Evolutionary conservation across 2,888 invertebrate species (phyloP).

Genomic region (Sceliomorpha sp.): DNA sequence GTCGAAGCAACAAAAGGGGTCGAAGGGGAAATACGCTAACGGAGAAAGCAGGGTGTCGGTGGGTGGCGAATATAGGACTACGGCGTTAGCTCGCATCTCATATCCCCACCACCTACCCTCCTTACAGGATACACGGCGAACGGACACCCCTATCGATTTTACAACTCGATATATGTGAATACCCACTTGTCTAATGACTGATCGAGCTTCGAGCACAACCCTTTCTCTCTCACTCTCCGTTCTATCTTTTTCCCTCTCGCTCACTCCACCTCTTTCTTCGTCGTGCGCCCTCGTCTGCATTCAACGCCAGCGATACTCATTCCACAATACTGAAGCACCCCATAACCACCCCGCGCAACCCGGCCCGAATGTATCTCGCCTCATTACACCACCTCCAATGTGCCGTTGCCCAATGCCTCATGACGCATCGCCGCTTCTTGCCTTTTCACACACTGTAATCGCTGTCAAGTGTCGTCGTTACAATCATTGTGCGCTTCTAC

Average conservation of each 20-base stretch:
- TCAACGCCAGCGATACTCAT: constrained; percentile 13
- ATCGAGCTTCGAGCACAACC: constrained; percentile 78
- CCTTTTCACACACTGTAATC: constrained; percentile 28
- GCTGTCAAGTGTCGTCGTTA: constrained; percentile 11
- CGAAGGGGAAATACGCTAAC: constrained; percentile 74
- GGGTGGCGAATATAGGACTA: constrained; percentile 61
- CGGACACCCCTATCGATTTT: constrained; percentile 81
- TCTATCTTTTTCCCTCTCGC: constrained; percentile 47
- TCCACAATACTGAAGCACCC: constrained; percentile 2
- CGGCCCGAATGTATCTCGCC: constrained; percentile 69
- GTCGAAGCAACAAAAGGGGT: constrained; percentile 79
- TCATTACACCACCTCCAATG: constrained; percentile 71
- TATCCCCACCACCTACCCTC: constrained; percentile 69
- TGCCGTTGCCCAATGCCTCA: constrained; percentile 67
- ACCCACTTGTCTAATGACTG: constrained; percentile 81
- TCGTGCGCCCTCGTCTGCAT: constrained; percentile 2
- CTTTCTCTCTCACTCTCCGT: constrained; percentile 66
- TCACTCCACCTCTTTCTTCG: constrained; percentile 21
- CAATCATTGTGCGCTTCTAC: constrained; percentile 39
- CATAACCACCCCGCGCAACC: constrained; percentile 27
- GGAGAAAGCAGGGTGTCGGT: constrained; percentile 57
- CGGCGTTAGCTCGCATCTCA: constrained; percentile 71
- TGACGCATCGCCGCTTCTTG: constrained; percentile 62
- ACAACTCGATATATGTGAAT: constrained; percentile 80
- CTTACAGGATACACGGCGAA: constrained; percentile 79